Evolutionary conservation across 2,888 invertebrate genomes (phyloP), one percentile per base, ranked within the genome.

Genomic region (Habrosyne pyritoides): DNA sequence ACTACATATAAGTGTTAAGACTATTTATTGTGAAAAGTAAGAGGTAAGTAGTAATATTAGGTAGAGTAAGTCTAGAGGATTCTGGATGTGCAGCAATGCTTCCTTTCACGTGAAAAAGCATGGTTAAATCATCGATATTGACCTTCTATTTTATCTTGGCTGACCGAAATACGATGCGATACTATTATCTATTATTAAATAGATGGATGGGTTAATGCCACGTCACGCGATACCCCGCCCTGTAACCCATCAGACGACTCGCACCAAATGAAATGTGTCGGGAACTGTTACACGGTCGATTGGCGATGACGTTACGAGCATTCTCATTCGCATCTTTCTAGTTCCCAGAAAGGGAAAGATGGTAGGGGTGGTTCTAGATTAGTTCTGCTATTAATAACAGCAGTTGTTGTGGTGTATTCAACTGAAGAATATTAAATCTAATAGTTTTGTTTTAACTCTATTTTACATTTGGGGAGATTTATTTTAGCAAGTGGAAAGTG

Each of bases 271-370:
- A 89, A 86, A 91, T 84, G 76, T 87, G 91, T 90, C 91, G 83
- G 72, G 86, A 82, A 81, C 79, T 83, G 86, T 91, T 91, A 86
- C 87, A 90, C 86, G 90, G 83, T 63, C 86, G 83, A 90, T 91
- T 89, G 86, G 68, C 71, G 59, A 49, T 65, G 76, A 81, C 63
- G 61, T 50, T 65, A 69, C 61, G 66, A 59, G 60, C 72, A 69
- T 66, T 69, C 42, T 69, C 33, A 71, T 71, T 60, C 64, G 30
- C 21, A 24, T 30, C 30, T 42, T 42, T n/a, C 1, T n/a, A 7
- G 36, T 10, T 14, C 42, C 42, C 30, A 50, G 10, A 21, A 28
- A 30, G 50, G 28, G 49, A 49, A 49, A 50, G 28, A 47, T 28
- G 8, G 0, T 8, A 50, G 28, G n/a, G 18, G 28, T 21, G 50